A percentile compares a stretch with the other conserved stretches of the same genome.
Conservation (phyloP, 2,888 invertebrate species). For the Steinernema hermaphroditum region DNA sequence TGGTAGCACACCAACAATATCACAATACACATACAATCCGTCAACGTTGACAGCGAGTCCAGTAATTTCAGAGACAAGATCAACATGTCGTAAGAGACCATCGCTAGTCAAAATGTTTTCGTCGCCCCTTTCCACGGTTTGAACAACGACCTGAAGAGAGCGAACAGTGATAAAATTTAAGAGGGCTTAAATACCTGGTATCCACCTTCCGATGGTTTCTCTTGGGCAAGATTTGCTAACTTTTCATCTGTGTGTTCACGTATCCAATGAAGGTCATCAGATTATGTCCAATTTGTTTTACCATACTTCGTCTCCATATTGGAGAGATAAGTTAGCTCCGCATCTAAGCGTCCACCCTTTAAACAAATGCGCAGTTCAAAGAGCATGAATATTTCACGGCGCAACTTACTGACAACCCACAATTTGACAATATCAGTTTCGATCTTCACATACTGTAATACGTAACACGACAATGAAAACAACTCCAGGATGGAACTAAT, state of each 20-base stretch:
- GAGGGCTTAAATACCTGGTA: slow-evolving; percentile 41
- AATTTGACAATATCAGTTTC: slow-evolving; percentile 92
- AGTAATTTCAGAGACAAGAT: slow-evolving; percentile 58
- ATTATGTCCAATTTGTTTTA: slow-evolving; percentile 41
- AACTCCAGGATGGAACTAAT: slow-evolving; percentile 76
- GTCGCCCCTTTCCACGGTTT: slow-evolving; percentile 56
- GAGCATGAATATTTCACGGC: too few species aligned
- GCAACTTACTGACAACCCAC: slow-evolving; percentile 85
- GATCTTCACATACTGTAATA: slow-evolving; percentile 88
- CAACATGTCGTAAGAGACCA: slow-evolving; percentile 57
- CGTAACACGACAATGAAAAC: slow-evolving; percentile 83
- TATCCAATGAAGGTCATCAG: slow-evolving; percentile 52
- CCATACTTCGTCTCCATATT: slow-evolving; percentile 45
- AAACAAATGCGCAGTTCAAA: too few species aligned
- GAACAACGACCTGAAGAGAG: slow-evolving; percentile 56
- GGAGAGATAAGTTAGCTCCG: slow-evolving; percentile 77
- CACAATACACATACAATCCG: slow-evolving; percentile 53
- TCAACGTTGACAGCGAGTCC: slow-evolving; percentile 51
- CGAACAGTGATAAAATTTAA: too few species aligned
- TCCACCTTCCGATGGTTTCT: slow-evolving; percentile 41
- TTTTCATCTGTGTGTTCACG: slow-evolving; percentile 53
- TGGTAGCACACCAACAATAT: too few species aligned
- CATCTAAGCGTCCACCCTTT: slow-evolving; percentile 87
- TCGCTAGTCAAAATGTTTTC: slow-evolving; percentile 53
- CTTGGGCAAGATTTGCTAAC: slow-evolving; percentile 55